phyloP scores from a whole-genome alignment of 2,888 invertebrate genomes.

The Dryococelus australis region DNA sequence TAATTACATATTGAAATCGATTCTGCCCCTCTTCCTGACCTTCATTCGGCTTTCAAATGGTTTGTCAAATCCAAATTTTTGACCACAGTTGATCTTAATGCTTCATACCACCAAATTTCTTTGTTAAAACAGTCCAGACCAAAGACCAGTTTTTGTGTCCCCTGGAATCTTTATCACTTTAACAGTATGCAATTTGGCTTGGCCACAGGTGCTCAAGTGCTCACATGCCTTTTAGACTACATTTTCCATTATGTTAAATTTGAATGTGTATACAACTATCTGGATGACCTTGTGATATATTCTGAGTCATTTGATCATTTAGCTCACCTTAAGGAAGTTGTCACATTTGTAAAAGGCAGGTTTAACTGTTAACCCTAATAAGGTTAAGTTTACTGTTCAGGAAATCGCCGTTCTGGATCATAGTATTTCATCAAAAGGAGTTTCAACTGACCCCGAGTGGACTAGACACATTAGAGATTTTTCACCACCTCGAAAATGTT shows the following conservation, averaged over 20 bases:
- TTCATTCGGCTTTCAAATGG: slow-evolving; percentile 25
- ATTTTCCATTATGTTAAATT: slow-evolving; percentile 20
- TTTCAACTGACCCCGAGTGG: too few relatives aligned
- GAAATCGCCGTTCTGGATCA: too few relatives aligned
- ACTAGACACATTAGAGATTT: too few relatives aligned
- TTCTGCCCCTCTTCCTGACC: background rate
- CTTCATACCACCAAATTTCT: background rate
- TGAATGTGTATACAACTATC: background rate
- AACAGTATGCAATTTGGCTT: background rate
- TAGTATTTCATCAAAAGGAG: too few relatives aligned
- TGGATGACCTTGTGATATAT: slow-evolving; percentile 8
- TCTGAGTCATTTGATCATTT: background rate
- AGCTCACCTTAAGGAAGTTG: background rate
- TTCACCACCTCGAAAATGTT: too few relatives aligned
- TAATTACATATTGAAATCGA: background rate
- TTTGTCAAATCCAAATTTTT: background rate
- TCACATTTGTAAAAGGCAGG: background rate
- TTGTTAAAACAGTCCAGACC: background rate
- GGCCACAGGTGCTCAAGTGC: slow-evolving; percentile 16
- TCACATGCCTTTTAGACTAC: background rate
- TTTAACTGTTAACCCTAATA: slow-evolving; percentile 23
- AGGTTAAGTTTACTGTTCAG: too few relatives aligned
- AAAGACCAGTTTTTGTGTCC: background rate
- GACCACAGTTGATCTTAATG: background rate
- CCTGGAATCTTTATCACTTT: background rate